Percentiles rank a stretch among this genome's conserved stretches.
Evolutionary conservation across 2,113 vertebrate species (phyloP).

Genomic region (Pseudorectes ferrugineus): DNA sequence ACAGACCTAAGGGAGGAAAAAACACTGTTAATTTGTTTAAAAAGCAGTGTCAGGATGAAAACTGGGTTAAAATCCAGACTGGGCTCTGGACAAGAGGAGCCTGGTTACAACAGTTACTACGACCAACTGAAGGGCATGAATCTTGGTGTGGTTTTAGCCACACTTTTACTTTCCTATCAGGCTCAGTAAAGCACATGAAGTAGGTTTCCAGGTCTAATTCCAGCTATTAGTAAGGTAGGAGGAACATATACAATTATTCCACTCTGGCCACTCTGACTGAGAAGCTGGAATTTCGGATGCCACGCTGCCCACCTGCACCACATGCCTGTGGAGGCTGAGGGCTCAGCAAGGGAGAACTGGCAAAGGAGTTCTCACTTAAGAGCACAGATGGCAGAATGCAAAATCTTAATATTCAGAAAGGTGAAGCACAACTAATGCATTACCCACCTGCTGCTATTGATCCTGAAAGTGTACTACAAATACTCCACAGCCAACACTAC

Average conservation of each 20-base stretch:
- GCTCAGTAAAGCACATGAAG: background rate
- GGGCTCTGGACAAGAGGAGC: background rate
- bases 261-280: background rate
- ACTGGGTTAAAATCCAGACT: background rate
- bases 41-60: background rate
- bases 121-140: background rate
- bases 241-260: background rate
- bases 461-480: background rate
- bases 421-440: background rate
- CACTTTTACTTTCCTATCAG: background rate
- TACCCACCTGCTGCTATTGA: background rate
- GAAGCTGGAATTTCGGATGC: background rate
- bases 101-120: background rate
- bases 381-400: background rate
- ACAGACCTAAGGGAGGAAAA: background rate
- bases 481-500: background rate
- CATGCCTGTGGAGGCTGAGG: fast-evolving
- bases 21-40: background rate
- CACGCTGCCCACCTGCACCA: fast-evolving
- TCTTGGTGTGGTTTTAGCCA: background rate
- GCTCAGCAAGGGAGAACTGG: background rate
- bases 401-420: background rate
- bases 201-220: background rate
- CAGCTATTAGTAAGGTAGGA: background rate
- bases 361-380: background rate